These are phyloP conservation scores for Rhodophaea formosa DNA, from an alignment of 2,888 invertebrate species.

Conservation along the genomic window DNA sequence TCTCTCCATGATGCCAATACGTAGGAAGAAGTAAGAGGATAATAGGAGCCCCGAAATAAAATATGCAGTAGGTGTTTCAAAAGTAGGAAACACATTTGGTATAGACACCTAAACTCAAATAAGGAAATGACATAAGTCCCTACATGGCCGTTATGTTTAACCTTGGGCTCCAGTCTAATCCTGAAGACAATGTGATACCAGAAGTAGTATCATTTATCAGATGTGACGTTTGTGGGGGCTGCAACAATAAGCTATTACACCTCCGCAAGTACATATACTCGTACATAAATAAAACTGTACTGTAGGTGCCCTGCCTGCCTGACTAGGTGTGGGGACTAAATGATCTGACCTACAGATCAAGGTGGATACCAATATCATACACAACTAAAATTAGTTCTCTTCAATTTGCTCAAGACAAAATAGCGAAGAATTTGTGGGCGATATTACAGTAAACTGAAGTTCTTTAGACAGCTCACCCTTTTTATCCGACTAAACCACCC, in stretches of 20 bases:
- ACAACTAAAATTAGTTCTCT: not conserved
- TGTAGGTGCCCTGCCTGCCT: conserved; percentile 52
- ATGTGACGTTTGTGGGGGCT: conserved; percentile 49
- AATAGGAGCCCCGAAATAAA: not conserved
- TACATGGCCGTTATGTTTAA: conserved; percentile 34
- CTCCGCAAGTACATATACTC: conserved; percentile 47
- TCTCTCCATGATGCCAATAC: not conserved
- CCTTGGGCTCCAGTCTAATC: conserved; percentile 43
- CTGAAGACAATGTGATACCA: conserved; percentile 39
- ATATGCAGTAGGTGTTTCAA: conserved; percentile 14
- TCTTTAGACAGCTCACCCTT: too few relatives aligned
- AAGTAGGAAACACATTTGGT: conserved; percentile 10
- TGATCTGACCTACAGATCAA: conserved; percentile 60
- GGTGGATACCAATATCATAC: conserved; percentile 30
- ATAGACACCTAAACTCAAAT: conserved; percentile 25
- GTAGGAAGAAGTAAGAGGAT: not conserved
- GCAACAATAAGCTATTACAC: conserved; percentile 60
- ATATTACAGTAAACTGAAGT: too few relatives aligned
- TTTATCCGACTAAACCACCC: too few relatives aligned
- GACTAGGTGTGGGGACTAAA: conserved; percentile 51
- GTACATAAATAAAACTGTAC: too few relatives aligned
- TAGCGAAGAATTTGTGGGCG: too few relatives aligned
- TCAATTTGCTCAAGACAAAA: not conserved
- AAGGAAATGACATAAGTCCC: conserved; percentile 46
- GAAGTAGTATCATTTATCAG: conserved; percentile 37